Evolutionary conservation across 2,797 vertebrate species (phyloP).

Genomic region (Nannoperca obscura): DNA sequence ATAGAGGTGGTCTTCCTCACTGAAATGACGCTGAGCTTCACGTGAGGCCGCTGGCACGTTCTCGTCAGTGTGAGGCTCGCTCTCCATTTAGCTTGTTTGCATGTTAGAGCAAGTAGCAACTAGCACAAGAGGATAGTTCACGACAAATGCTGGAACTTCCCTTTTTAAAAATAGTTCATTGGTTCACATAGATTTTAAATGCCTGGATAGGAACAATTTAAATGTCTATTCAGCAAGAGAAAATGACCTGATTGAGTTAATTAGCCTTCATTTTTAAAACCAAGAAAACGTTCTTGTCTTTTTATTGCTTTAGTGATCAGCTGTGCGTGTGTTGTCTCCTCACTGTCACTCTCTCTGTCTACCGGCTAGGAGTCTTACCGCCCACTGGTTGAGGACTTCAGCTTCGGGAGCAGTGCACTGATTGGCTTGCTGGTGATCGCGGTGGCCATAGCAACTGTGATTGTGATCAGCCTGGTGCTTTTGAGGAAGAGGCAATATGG

Average conservation of each 20-base stretch:
- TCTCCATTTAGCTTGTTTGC: background rate
- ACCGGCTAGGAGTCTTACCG: conserved; percentile 87
- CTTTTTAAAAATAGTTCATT: background rate
- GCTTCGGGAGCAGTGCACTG: conserved; percentile 94
- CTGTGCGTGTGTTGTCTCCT: conserved; percentile 31
- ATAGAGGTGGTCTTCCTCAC: too few species aligned
- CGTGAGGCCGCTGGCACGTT: background rate
- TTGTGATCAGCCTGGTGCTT: conserved; percentile 97
- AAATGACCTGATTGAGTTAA: background rate
- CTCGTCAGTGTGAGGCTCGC: background rate
- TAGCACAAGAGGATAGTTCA: background rate
- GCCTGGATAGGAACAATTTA: background rate
- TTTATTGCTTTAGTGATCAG: conserved; percentile 11
- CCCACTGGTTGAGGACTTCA: conserved; percentile 92
- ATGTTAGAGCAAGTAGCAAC: background rate
- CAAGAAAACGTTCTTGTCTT: background rate
- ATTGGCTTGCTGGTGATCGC: conserved; percentile 96
- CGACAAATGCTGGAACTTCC: background rate
- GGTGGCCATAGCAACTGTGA: conserved; percentile 95
- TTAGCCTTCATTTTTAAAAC: background rate
- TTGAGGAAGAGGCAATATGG: conserved; percentile 97
- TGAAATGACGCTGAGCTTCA: background rate
- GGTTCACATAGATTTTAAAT: background rate
- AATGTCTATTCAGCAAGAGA: background rate
- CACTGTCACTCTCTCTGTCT: conserved; percentile 29